Evolutionary conservation across 2,113 vertebrate species (phyloP).

Genomic region (Pygoscelis antarcticus): DNA sequence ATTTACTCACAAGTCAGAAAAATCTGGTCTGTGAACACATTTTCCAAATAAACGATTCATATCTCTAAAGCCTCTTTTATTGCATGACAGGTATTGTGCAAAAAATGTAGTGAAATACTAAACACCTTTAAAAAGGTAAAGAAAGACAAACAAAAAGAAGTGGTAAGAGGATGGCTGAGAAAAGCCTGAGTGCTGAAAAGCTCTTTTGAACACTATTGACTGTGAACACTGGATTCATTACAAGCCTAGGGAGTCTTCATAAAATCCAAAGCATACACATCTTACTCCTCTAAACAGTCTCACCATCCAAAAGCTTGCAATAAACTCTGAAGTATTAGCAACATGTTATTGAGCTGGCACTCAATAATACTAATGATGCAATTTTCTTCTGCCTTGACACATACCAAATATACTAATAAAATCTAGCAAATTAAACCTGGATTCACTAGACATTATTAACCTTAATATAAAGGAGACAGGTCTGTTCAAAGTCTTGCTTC

Average conservation of each 20-base stretch:
- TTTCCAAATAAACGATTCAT: neutral
- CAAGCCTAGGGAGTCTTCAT: neutral
- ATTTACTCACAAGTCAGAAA: neutral
- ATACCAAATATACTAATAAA: conserved; percentile 11
- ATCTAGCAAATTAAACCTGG: neutral
- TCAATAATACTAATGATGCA: neutral
- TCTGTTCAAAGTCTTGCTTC: neutral
- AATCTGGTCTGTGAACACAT: neutral
- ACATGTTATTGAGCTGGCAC: neutral
- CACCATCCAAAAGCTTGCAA: neutral
- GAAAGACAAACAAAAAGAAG: neutral
- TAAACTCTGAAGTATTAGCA: neutral
- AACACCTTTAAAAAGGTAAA: neutral
- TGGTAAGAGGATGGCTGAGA: neutral
- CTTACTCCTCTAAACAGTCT: neutral
- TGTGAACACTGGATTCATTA: neutral
- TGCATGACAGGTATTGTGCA: neutral
- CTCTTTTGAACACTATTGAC: neutral
- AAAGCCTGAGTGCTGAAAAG: neutral
- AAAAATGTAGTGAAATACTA: neutral
- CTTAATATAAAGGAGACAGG: neutral
- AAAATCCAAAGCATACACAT: neutral
- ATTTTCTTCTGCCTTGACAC: conserved; percentile 11
- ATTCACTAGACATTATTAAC: neutral
- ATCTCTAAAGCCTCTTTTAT: neutral